These are phyloP conservation scores for Catagonus wagneri DNA, from an alignment of 2,113 vertebrate genomes.

Conservation along the genomic window DNA sequence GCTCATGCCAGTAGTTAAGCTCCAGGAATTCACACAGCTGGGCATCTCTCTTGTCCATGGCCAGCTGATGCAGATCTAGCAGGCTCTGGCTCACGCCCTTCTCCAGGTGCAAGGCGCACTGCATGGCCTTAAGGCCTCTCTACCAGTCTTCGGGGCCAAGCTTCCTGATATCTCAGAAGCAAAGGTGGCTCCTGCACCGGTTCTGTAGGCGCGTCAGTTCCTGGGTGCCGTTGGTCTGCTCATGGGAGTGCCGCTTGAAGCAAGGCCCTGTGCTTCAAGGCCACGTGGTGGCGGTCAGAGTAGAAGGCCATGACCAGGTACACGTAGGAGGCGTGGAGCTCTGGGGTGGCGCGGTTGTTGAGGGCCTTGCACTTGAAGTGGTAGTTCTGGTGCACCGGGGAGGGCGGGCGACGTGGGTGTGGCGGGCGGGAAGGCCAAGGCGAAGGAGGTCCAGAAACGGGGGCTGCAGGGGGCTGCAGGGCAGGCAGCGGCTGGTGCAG, in stretches of 20 bases:
- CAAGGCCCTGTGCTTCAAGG: background rate
- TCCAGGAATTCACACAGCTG: background rate
- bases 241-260: background rate
- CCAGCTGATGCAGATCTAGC: background rate
- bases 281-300: background rate
- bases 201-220: background rate
- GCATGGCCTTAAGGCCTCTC: background rate
- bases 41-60: fast-evolving
- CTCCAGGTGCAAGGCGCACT: background rate
- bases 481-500: fast-evolving
- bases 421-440: background rate
- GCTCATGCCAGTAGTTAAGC: fast-evolving
- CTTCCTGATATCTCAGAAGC: fast-evolving
- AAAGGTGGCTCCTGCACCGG: background rate
- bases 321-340: background rate
- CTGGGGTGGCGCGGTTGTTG: background rate
- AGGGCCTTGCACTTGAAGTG: background rate
- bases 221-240: fast-evolving
- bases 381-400: background rate
- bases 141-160: fast-evolving
- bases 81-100: background rate
- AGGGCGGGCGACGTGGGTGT: fast-evolving
- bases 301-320: background rate
- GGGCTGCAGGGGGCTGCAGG: fast-evolving
- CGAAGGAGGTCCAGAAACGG: background rate